Evolutionary conservation across 2,797 vertebrate species (phyloP).

Genomic region (Sebastes goodei): DNA sequence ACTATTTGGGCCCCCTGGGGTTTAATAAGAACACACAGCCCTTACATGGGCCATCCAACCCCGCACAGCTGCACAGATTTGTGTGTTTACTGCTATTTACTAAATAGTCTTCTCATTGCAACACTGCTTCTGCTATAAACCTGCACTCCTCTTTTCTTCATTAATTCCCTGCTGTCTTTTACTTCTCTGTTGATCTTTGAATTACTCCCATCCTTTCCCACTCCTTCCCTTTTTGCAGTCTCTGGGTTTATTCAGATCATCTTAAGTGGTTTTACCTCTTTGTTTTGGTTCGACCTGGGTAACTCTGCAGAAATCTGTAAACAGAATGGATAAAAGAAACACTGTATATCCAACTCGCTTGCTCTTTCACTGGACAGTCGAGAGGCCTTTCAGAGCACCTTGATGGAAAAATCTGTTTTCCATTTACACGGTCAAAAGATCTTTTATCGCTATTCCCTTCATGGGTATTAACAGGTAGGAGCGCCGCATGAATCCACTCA

Average conservation of each 20-base stretch:
- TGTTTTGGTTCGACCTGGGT: slow-evolving; percentile 61
- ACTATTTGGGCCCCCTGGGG: slow-evolving; percentile 70
- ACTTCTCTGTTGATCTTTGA: slow-evolving; percentile 55
- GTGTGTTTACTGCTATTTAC: slow-evolving; percentile 83
- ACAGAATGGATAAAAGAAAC: slow-evolving; percentile 49
- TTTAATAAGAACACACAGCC: slow-evolving; percentile 78
- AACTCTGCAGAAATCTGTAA: slow-evolving; percentile 58
- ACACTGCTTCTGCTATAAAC: slow-evolving; percentile 77
- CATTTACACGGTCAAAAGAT: slow-evolving; percentile 36
- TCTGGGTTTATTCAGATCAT: slow-evolving; percentile 50
- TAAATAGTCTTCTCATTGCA: slow-evolving; percentile 80
- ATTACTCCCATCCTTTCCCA: slow-evolving; percentile 37
- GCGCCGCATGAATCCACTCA: slow-evolving; percentile 26
- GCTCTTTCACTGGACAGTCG: slow-evolving; percentile 27
- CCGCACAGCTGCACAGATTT: slow-evolving; percentile 80
- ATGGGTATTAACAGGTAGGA: slow-evolving; percentile 46
- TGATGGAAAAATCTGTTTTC: slow-evolving; percentile 47
- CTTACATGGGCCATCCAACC: slow-evolving; percentile 75
- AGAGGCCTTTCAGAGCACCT: slow-evolving; percentile 33
- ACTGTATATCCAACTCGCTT: slow-evolving; percentile 22
- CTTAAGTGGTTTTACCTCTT: slow-evolving; percentile 64
- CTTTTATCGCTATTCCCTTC: slow-evolving; percentile 35
- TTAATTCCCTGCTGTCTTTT: slow-evolving; percentile 50
- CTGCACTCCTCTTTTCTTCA: slow-evolving; percentile 49
- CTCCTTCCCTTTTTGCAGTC: slow-evolving; percentile 24